Evolutionary conservation across 35 echinoderm and acorn worm species (phyloP).

Genomic region (Hemicentrotus pulcherrimus): DNA sequence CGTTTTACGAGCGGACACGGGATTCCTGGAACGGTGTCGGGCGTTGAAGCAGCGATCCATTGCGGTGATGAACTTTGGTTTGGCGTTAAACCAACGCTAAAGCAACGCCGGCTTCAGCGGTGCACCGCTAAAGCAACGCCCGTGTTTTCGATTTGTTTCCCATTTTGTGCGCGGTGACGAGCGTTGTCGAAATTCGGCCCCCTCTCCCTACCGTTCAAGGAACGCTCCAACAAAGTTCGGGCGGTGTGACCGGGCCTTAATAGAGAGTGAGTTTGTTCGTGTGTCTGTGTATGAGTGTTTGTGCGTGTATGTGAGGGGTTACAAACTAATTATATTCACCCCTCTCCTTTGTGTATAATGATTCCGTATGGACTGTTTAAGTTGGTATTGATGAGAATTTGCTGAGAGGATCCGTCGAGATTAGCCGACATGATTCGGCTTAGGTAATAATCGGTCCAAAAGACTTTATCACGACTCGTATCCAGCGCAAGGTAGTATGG

Average conservation of each 20-base stretch:
- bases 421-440: no score
- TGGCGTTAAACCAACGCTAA: constrained; percentile 41
- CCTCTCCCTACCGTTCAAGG: constrained; percentile 30
- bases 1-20: constrained; percentile 32
- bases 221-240: constrained; percentile 30
- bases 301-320: no score
- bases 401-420: no score
- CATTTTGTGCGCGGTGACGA: neutral
- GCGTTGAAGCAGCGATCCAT: constrained; percentile 41
- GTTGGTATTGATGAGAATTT: no score
- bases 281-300: no score
- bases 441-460: no score
- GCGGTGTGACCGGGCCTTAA: constrained; percentile 21
- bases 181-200: neutral
- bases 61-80: constrained; percentile 42
- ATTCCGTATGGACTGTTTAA: no score
- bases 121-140: constrained; percentile 31
- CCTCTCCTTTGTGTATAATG: no score
- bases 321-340: no score
- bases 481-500: no score
- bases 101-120: constrained; percentile 31
- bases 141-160: constrained; percentile 19
- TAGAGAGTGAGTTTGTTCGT: no score
- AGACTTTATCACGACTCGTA: no score
- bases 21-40: constrained; percentile 34